phyloP scores from a whole-genome alignment of 2,113 vertebrate species.

The Diglossa brunneiventris region DNA sequence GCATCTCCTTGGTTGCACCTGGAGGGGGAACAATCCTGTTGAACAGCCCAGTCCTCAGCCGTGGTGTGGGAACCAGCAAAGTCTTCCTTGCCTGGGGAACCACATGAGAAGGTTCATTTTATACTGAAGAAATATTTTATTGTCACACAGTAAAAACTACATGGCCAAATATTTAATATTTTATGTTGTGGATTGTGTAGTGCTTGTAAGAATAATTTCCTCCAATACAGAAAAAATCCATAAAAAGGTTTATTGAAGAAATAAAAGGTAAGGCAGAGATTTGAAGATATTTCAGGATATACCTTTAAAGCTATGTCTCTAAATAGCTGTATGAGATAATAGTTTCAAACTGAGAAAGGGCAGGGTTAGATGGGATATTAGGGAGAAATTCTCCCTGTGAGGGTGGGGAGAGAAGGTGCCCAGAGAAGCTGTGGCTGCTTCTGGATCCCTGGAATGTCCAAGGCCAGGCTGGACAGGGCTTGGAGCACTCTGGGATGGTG shows the following conservation, averaged over 20 bases:
- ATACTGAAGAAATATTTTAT: background rate
- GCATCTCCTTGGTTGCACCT: constrained; percentile 76
- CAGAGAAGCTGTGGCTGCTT: background rate
- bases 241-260: background rate
- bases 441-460: background rate
- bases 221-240: background rate
- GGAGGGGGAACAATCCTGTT: constrained; percentile 87
- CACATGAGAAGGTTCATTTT: background rate
- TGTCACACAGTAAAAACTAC: background rate
- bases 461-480: fast-evolving
- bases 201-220: background rate
- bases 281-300: background rate
- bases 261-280: background rate
- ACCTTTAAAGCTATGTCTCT: background rate
- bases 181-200: too few species aligned
- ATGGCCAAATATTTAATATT: background rate
- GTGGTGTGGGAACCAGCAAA: constrained; percentile 90
- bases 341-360: background rate
- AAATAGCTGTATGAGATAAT: background rate
- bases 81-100: constrained; percentile 84
- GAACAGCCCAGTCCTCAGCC: constrained; percentile 87
- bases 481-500: fast-evolving
- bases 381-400: background rate
- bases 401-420: fast-evolving
- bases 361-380: background rate